Conservation (phyloP, 2,797 vertebrate species). For the Rhabdomys pumilio region DNA sequence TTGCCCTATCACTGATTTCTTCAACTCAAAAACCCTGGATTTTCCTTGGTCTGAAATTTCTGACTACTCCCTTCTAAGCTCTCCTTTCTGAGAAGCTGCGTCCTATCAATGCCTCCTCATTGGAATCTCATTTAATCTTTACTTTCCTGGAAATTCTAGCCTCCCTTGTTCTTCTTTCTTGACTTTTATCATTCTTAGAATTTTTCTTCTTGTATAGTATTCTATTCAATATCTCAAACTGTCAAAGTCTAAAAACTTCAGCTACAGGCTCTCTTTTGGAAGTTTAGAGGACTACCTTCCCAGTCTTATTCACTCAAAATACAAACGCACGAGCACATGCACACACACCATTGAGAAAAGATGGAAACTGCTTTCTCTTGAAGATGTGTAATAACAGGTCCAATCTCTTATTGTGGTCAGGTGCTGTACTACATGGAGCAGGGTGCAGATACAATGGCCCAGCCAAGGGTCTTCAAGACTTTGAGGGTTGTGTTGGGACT, state of each 20-base stretch:
- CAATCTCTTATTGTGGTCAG: constrained; percentile 69
- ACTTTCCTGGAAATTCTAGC: constrained; percentile 54
- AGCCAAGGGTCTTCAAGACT: constrained; percentile 68
- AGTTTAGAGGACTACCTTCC: constrained; percentile 61
- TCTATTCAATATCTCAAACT: constrained; percentile 60
- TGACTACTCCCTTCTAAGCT: constrained; percentile 44
- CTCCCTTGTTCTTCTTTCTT: constrained; percentile 53
- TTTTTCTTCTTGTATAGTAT: constrained; percentile 67
- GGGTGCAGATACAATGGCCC: constrained; percentile 67
- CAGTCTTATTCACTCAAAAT: constrained; percentile 53
- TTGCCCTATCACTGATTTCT: constrained; percentile 56
- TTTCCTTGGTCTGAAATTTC: constrained; percentile 69
- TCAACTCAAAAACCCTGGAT: constrained; percentile 66
- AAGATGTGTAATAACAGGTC: constrained; percentile 59
- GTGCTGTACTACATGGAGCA: constrained; percentile 68
- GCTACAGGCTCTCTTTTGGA: constrained; percentile 60
- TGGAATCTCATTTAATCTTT: constrained; percentile 71
- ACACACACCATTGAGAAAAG: constrained; percentile 33
- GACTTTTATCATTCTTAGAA: constrained; percentile 45
- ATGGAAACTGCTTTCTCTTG: constrained; percentile 64
- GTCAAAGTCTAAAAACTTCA: constrained; percentile 65
- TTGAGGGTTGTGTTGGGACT: constrained; percentile 67
- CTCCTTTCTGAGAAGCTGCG: constrained; percentile 67
- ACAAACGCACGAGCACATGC: constrained; percentile 8
- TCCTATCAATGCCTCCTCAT: constrained; percentile 79